A percentile compares a stretch with the other conserved stretches of the same genome.
These are phyloP conservation scores for Mesembrinibis cayennensis DNA, from an alignment of 2,113 vertebrate genomes.

Conservation along the genomic window DNA sequence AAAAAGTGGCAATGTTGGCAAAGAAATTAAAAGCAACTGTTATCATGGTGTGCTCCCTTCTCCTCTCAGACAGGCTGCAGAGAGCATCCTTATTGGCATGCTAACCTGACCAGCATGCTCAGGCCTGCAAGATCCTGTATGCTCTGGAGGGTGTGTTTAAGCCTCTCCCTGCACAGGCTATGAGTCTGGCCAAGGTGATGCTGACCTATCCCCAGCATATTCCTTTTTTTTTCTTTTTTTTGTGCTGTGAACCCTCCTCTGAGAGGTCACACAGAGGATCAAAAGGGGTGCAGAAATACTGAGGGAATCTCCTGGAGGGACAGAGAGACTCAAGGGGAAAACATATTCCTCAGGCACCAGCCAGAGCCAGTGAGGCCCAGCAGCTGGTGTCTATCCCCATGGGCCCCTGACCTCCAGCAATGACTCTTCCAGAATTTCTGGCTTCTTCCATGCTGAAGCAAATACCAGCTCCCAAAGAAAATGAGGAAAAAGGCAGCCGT, in stretches of 20 bases:
- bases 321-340: neutral
- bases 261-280: neutral
- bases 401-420: neutral
- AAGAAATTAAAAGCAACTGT: neutral
- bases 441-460: neutral
- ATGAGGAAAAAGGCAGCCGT: neutral
- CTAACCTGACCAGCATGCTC: neutral
- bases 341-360: neutral
- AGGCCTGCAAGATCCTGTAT: neutral
- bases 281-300: neutral
- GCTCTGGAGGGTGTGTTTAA: neutral
- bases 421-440: neutral
- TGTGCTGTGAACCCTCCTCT: neutral
- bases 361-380: neutral
- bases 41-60: neutral
- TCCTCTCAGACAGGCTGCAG: neutral
- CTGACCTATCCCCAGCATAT: neutral
- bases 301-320: neutral
- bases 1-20: neutral
- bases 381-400: neutral
- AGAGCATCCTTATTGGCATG: neutral
- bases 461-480: neutral
- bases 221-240: too few relatives aligned
- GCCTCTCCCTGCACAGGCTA: neutral
- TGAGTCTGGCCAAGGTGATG: slow-evolving; percentile 37